Evolutionary conservation across 2,113 vertebrate species (phyloP).

Genomic region (Rhinoderma darwinii): DNA sequence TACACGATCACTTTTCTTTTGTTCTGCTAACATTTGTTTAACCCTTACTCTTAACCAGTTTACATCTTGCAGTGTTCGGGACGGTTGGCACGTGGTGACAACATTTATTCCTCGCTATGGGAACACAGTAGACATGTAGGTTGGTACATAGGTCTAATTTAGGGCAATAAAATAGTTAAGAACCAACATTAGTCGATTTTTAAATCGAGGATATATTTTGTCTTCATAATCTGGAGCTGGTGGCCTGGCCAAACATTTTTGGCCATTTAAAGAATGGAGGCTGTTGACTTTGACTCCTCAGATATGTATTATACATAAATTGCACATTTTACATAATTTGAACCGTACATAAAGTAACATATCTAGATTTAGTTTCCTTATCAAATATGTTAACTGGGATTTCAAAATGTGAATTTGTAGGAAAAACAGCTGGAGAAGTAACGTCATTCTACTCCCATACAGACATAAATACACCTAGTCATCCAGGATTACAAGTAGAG

Average conservation of each 20-base stretch:
- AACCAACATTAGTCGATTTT: neutral
- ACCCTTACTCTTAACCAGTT: conserved; percentile 31
- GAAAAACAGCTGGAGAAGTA: neutral
- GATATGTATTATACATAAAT: neutral
- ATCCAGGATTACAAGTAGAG: neutral
- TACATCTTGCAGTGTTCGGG: neutral
- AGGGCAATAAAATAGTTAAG: neutral
- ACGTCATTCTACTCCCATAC: neutral
- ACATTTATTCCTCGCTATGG: too few relatives aligned
- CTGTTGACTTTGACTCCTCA: neutral
- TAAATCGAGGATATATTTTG: neutral
- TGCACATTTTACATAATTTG: neutral
- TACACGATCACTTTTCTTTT: neutral
- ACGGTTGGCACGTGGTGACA: neutral
- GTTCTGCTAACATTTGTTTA: conserved; percentile 31
- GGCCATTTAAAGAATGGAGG: neutral
- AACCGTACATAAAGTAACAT: neutral
- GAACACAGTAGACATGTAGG: too few relatives aligned
- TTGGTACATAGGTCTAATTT: neutral
- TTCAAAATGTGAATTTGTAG: neutral
- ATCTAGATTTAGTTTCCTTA: neutral
- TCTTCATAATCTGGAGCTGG: neutral
- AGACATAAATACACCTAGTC: too few relatives aligned
- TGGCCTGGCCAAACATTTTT: neutral
- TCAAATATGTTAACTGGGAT: neutral